Conservation (phyloP, 92 coral and sea anemone genomes). For the Virgularia gustaviana region DNA sequence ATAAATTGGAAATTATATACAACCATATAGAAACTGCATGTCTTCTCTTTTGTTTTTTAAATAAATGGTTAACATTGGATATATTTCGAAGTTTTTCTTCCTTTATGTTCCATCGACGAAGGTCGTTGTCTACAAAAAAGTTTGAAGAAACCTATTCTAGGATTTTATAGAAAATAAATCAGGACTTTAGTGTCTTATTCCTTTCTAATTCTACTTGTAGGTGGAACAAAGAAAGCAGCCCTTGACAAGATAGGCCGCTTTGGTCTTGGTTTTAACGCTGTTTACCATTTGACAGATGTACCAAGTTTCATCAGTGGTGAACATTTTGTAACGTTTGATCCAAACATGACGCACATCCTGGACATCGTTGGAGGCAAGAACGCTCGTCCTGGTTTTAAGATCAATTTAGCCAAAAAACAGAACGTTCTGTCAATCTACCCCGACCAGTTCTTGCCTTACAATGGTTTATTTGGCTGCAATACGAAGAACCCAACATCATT, state of each 20-base stretch:
- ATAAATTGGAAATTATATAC: no score
- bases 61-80: no score
- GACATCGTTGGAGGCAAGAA: slow-evolving; percentile 36
- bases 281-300: slow-evolving; percentile 79
- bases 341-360: slow-evolving; percentile 62
- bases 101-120: no score
- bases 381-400: slow-evolving; percentile 62
- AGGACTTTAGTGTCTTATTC: no score
- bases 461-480: slow-evolving; percentile 71
- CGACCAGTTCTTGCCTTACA: slow-evolving; percentile 63
- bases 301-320: slow-evolving; percentile 71
- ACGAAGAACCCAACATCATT: slow-evolving; percentile 33
- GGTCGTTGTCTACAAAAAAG: no score
- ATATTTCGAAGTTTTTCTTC: no score
- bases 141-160: no score
- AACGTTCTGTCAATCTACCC: slow-evolving; percentile 44
- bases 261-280: slow-evolving; percentile 87
- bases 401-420: slow-evolving; percentile 46
- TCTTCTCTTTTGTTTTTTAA: no score
- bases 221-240: slow-evolving; percentile 82
- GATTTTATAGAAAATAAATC: no score
- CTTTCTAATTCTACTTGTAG: no score
- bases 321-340: slow-evolving; percentile 72
- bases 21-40: no score
- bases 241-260: slow-evolving; percentile 82